phyloP scores from a whole-genome alignment of 2,888 invertebrate species.

The Anthophora plumipes region DNA sequence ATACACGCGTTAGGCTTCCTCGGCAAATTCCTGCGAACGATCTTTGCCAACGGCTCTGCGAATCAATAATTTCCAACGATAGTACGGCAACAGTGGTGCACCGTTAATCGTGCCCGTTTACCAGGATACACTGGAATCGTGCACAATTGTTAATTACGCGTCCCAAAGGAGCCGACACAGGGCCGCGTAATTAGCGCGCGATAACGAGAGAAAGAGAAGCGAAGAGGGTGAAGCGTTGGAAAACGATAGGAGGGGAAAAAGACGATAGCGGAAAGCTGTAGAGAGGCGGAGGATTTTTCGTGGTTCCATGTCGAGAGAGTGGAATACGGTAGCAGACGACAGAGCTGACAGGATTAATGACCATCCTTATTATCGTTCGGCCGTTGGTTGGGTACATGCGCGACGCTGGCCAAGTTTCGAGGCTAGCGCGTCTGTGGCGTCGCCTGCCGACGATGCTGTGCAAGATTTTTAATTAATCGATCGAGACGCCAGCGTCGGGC shows the following conservation, averaged over 20 bases:
- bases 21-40: not conserved
- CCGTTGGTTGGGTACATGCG: constrained; percentile 26
- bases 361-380: constrained; percentile 45
- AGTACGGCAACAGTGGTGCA: not conserved
- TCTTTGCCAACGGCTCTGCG: not conserved
- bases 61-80: constrained; percentile 1
- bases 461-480: constrained; percentile 83
- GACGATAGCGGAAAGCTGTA: not conserved
- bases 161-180: constrained; percentile 3
- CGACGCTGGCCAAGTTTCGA: constrained; percentile 47
- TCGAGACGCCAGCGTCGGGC: constrained; percentile 81
- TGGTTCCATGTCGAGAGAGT: not conserved
- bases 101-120: constrained; percentile 21
- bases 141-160: constrained; percentile 28
- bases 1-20: not conserved
- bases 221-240: too few species aligned
- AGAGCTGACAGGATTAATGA: constrained; percentile 43
- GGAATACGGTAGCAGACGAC: constrained; percentile 9
- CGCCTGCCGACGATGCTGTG: constrained; percentile 71
- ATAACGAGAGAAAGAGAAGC: too few species aligned
- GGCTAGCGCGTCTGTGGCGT: constrained; percentile 54
- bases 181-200: constrained; percentile 13
- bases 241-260: not conserved
- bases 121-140: not conserved
- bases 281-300: constrained; percentile 1